Evolutionary conservation across 1,140 invertebrate genomes (phyloP).

Genomic region (Drosophila sproati): DNA sequence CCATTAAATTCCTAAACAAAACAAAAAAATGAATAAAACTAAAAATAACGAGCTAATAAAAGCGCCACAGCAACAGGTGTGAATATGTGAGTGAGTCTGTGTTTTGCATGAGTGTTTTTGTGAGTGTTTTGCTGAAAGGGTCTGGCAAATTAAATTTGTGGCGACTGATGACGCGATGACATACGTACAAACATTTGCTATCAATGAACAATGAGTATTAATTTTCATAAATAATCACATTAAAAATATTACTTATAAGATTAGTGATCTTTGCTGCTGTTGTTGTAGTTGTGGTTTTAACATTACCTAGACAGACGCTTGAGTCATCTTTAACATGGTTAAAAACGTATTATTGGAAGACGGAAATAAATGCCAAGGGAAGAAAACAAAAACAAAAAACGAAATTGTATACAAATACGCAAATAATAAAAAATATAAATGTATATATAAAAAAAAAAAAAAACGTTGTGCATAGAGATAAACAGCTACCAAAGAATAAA

Average conservation of each 20-base stretch:
- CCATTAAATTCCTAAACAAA: constrained; percentile 51
- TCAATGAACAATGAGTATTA: constrained; percentile 79
- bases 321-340: constrained; percentile 75
- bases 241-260: constrained; percentile 73
- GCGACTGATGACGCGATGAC: constrained; percentile 69
- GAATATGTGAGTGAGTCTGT: constrained; percentile 11
- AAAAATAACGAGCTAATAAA: constrained; percentile 80
- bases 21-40: constrained; percentile 13
- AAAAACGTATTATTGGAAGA: constrained; percentile 82
- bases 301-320: constrained; percentile 74
- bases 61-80: constrained; percentile 63
- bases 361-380: constrained; percentile 76
- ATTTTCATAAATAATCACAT: constrained; percentile 83
- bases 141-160: constrained; percentile 43
- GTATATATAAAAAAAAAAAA: constrained; percentile 20
- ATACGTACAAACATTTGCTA: constrained; percentile 38
- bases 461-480: constrained; percentile 65
- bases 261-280: constrained; percentile 38
- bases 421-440: constrained; percentile 49
- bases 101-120: background rate
- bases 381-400: constrained; percentile 43
- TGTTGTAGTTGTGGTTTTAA: constrained; percentile 58
- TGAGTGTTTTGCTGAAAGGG: constrained; percentile 36
- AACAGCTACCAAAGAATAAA: constrained; percentile 76
- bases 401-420: constrained; percentile 72